Conservation (phyloP, 2,113 vertebrate genomes). For the Petromus typicus region DNA sequence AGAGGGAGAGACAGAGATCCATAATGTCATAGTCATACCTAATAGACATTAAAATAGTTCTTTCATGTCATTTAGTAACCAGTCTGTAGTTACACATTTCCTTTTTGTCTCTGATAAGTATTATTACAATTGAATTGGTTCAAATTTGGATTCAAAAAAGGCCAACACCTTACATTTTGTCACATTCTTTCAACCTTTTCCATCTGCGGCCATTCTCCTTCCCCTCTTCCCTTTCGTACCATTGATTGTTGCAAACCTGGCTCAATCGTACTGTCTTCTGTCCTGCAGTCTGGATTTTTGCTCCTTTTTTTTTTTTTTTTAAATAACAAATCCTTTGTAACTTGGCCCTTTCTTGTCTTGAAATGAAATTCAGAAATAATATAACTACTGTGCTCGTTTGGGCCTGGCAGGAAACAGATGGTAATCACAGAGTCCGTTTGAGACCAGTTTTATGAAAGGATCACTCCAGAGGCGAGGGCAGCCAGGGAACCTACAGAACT, state of each 20-base stretch:
- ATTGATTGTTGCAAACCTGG: slow-evolving; percentile 23
- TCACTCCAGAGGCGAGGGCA: slow-evolving; percentile 60
- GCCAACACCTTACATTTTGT: background rate
- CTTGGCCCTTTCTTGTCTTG: slow-evolving; percentile 56
- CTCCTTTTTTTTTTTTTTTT: too few species aligned
- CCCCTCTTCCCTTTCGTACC: background rate
- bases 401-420: slow-evolving; percentile 67
- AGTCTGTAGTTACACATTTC: background rate
- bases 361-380: slow-evolving; percentile 72
- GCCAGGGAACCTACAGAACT: background rate
- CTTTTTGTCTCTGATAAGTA: background rate
- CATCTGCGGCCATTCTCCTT: background rate
- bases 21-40: background rate
- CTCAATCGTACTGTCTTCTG: slow-evolving; percentile 23
- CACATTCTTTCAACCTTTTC: background rate
- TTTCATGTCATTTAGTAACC: slow-evolving; percentile 24
- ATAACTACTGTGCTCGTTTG: slow-evolving; percentile 59
- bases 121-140: background rate
- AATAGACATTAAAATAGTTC: slow-evolving; percentile 27
- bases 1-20: background rate
- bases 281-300: slow-evolving; percentile 46
- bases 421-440: slow-evolving; percentile 12
- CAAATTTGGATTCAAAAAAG: background rate
- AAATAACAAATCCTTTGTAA: slow-evolving; percentile 58
- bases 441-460: slow-evolving; percentile 60